Evolutionary conservation across 2,113 vertebrate species (phyloP), one percentile per base, ranked within the genome.

Genomic region (Beaufortia kweichowensis): DNA sequence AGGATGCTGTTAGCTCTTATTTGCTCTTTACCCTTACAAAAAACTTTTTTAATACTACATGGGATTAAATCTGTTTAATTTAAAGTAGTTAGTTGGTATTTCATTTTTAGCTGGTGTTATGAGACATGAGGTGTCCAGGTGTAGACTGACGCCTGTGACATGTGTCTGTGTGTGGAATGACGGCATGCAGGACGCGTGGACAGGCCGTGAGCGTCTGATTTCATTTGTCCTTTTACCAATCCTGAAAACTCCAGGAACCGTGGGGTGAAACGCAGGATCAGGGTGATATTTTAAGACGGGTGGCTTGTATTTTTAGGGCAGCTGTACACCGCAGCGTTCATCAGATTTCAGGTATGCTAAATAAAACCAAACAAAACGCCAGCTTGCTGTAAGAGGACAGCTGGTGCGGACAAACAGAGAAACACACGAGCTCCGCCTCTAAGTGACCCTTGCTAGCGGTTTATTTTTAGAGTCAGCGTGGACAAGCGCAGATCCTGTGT

Each of bases 261-360:
- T 12, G 7, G 59, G 46, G 57, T 19, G 62, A 31, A 60, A 63
- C 35, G 46, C 6, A 31, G 62, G 24, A 29, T 46, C 39, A 46
- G 59, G 57, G 12, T 3, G 56, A 63, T 79, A 79, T 82, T 82
- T 78, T 71, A 63, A 75, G 80, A 76, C 59, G 55, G 46, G 48
- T 29, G 56, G 71, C 43, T 61, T 53, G 72, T 82, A 79, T 82
- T 82, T 82, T 82, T 79, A 76, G 81, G 69, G 33, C 64, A 41
- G 69, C 63, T 78, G 33, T 74, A 69, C 62, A 39, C 59, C 9
- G 7, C 61, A 6, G 63, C 12, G 23, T 69, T 69, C 63, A 39
- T 41, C 39, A 31, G 66, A 72, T 82, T 76, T 78, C 61, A 41
- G 56, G n/a, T 56, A 17, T 7, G 61, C 70, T 79, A 74, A 76